These are phyloP conservation scores for Takifugu rubripes DNA, from an alignment of 2,797 vertebrate species.

Conservation along the genomic window DNA sequence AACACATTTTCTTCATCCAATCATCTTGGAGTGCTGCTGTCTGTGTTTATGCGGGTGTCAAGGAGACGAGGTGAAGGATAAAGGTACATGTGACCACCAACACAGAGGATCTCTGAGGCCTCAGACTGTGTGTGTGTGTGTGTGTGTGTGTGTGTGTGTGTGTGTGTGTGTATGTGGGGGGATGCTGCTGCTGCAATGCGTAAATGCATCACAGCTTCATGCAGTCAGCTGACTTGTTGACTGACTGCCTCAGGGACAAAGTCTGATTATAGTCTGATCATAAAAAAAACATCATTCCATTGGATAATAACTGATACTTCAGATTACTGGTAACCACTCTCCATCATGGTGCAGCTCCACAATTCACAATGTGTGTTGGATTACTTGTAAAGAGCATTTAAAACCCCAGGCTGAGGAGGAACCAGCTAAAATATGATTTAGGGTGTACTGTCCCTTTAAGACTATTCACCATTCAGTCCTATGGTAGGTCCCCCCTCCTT, in stretches of 20 bases:
- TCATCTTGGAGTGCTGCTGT: conserved; percentile 35
- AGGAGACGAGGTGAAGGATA: conserved; percentile 18
- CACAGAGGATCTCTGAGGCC: conserved; percentile 53
- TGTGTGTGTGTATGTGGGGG: background rate
- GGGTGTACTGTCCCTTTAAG: no score
- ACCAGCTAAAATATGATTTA: no score
- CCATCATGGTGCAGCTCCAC: background rate
- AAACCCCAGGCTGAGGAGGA: no score
- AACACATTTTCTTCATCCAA: conserved; percentile 36
- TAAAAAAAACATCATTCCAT: background rate
- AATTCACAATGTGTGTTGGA: no score
- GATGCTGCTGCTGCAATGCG: conserved; percentile 69
- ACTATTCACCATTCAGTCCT: no score
- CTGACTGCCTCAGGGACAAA: conserved; percentile 25
- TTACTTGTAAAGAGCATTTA: no score
- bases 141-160: no score
- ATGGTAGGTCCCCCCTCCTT: no score
- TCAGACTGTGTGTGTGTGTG: conserved; percentile 29
- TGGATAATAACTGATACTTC: conserved; percentile 2
- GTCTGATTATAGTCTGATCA: background rate
- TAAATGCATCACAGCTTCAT: conserved; percentile 60
- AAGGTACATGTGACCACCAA: conserved; percentile 53
- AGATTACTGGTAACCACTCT: no score
- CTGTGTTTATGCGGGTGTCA: conserved; percentile 23
- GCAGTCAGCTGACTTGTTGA: conserved; percentile 40